Conservation (phyloP, 1,140 invertebrate species). For the Varroa destructor region DNA sequence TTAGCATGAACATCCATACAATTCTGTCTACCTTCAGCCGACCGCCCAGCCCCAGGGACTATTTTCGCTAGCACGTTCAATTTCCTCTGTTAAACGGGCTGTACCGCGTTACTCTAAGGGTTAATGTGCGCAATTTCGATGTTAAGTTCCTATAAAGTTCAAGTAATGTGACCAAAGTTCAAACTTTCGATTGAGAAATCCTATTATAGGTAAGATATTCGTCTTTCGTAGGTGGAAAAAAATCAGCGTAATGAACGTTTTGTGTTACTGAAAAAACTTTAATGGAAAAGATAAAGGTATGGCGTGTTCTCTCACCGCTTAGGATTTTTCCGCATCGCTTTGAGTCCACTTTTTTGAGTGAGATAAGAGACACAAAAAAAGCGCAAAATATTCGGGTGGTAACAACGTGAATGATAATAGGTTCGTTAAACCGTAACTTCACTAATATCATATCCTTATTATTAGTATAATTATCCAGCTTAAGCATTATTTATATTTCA, state of each 20-base stretch:
- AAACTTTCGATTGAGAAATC: conserved; percentile 91
- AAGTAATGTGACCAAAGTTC: conserved; percentile 74
- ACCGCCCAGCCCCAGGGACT: conserved; percentile 30
- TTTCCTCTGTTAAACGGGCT: conserved; percentile 35
- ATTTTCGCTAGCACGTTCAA: conserved; percentile 30
- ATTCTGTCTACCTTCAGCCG: background rate
- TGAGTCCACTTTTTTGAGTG: conserved; percentile 48
- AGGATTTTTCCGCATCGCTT: conserved; percentile 72
- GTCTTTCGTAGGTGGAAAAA: conserved; percentile 58
- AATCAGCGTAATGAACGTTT: conserved; percentile 73
- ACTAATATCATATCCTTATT: no score
- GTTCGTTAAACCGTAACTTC: no score
- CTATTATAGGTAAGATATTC: conserved; percentile 89
- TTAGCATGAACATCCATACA: conserved; percentile 42
- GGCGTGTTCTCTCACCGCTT: conserved; percentile 67
- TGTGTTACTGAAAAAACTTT: conserved; percentile 88
- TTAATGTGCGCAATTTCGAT: conserved; percentile 88
- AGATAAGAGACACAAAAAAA: no score
- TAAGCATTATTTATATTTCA: no score
- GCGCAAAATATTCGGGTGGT: no score
- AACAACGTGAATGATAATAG: no score
- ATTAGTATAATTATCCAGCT: no score
- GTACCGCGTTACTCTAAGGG: conserved; percentile 60
- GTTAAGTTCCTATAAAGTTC: conserved; percentile 64
- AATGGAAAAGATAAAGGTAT: conserved; percentile 78